These are phyloP conservation scores for Enhydra lutris DNA, from an alignment of 2,113 vertebrate species.

Conservation along the genomic window DNA sequence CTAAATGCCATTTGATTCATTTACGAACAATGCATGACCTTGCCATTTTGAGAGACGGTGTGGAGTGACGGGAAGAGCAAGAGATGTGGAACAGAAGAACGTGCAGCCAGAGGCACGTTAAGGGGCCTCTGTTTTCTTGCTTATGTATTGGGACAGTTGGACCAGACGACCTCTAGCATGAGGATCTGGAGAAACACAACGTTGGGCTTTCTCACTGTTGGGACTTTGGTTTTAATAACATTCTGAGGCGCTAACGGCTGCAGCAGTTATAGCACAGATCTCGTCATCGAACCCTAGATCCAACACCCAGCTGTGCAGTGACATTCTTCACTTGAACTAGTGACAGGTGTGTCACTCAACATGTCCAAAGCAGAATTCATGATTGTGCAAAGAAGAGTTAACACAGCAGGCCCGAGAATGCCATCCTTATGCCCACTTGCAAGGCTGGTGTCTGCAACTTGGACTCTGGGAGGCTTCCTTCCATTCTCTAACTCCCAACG, in stretches of 20 bases:
- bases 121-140: background rate
- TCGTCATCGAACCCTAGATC: background rate
- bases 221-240: background rate
- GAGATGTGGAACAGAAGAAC: background rate
- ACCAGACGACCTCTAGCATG: background rate
- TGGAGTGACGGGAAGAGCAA: background rate
- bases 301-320: background rate
- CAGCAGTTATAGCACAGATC: background rate
- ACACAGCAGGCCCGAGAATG: background rate
- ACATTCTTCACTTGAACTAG: background rate
- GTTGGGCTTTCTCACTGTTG: background rate
- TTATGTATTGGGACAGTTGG: background rate
- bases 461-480: background rate
- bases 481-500: background rate
- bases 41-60: background rate
- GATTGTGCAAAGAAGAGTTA: background rate
- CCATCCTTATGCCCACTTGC: background rate
- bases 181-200: background rate
- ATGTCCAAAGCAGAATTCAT: background rate
- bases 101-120: fast-evolving
- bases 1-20: background rate
- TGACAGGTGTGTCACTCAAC: background rate
- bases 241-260: background rate
- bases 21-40: background rate
- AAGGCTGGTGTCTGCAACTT: background rate